Conservation (phyloP, 2,888 invertebrate species). For the Ephialtes manifestator region DNA sequence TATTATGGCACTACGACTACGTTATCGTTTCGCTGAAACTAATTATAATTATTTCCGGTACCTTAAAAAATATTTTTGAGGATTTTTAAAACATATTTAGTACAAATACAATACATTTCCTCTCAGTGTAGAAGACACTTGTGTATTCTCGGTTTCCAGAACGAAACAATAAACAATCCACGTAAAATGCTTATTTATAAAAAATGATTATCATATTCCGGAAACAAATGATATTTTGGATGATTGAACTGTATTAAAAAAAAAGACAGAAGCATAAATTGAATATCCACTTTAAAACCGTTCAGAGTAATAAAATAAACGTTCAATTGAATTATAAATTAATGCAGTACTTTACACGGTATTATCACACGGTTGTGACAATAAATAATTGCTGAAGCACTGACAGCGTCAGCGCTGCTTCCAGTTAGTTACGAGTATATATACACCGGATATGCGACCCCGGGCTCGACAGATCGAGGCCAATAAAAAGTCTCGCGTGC, state of each 20-base stretch:
- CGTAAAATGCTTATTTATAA: too few relatives aligned
- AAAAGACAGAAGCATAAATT: neutral
- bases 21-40: too few relatives aligned
- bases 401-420: constrained; percentile 14
- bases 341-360: neutral
- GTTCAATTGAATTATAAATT: constrained; percentile 13
- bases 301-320: neutral
- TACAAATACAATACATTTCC: too few relatives aligned
- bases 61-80: too few relatives aligned
- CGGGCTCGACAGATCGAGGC: constrained; percentile 59
- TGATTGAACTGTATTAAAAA: neutral
- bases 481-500: constrained; percentile 63
- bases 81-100: too few relatives aligned
- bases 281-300: neutral
- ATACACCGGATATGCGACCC: constrained; percentile 29
- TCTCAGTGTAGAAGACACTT: too few relatives aligned
- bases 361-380: neutral
- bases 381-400: constrained; percentile 2
- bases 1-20: too few relatives aligned
- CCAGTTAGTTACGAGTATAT: constrained; percentile 22
- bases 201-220: too few relatives aligned
- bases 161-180: too few relatives aligned
- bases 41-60: too few relatives aligned
- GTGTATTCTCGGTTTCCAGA: too few relatives aligned
- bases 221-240: neutral